These are phyloP conservation scores for Heliornis fulica DNA, from an alignment of 2,113 vertebrate species.

Conservation along the genomic window DNA sequence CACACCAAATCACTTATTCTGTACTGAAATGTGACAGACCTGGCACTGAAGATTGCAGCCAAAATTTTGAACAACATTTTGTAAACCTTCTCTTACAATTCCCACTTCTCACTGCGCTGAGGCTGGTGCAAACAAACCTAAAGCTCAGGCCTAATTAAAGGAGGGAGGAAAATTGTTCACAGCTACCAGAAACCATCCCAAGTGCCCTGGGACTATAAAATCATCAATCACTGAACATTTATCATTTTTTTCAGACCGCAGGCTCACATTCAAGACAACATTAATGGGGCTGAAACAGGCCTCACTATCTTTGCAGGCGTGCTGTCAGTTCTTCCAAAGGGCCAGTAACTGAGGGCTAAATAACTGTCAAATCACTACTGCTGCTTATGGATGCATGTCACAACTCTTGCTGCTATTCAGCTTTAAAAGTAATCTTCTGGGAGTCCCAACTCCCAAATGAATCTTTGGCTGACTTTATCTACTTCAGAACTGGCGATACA, in stretches of 20 bases:
- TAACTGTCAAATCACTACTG: slow-evolving; percentile 70
- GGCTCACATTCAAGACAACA: slow-evolving; percentile 69
- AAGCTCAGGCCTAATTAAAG: slow-evolving; percentile 10
- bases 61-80: not conserved
- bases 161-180: not conserved
- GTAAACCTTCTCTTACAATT: not conserved
- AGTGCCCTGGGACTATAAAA: slow-evolving; percentile 70
- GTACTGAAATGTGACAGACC: not conserved
- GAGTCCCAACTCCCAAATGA: slow-evolving; percentile 71
- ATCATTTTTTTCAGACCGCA: slow-evolving; percentile 74
- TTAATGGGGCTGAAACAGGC: slow-evolving; percentile 73
- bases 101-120: not conserved
- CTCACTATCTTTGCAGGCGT: slow-evolving; percentile 54
- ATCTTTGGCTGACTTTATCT: slow-evolving; percentile 70
- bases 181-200: slow-evolving; percentile 39
- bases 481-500: slow-evolving; percentile 72
- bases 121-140: not conserved
- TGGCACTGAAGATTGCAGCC: not conserved
- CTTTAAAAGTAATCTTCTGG: slow-evolving; percentile 64
- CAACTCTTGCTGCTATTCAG: slow-evolving; percentile 51
- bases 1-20: not conserved
- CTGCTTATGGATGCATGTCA: slow-evolving; percentile 69
- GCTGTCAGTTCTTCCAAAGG: slow-evolving; percentile 74
- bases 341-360: slow-evolving; percentile 68
- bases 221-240: slow-evolving; percentile 84